phyloP scores from a whole-genome alignment of 2,888 invertebrate genomes.

The Yponomeuta malinellus region DNA sequence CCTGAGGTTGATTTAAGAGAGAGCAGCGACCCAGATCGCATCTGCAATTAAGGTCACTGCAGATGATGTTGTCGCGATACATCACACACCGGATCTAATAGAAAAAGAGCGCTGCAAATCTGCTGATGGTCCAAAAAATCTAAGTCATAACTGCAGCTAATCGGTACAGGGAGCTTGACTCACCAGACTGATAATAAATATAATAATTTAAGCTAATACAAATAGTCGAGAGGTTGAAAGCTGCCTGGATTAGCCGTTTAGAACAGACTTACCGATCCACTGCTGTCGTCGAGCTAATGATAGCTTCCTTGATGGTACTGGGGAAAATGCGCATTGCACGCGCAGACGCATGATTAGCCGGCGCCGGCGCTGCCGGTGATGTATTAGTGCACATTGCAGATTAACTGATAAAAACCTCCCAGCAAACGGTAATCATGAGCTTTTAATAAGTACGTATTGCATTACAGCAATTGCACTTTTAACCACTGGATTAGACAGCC shows the following conservation, averaged over 20 bases:
- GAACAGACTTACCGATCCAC: constrained; percentile 36
- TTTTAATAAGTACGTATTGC: not conserved
- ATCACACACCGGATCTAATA: constrained; percentile 14
- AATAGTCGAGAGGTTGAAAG: constrained; percentile 2
- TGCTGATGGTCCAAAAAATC: not conserved
- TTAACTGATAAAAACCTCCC: constrained; percentile 24
- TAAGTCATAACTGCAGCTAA: not conserved
- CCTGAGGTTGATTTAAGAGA: constrained; percentile 71
- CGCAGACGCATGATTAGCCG: constrained; percentile 58
- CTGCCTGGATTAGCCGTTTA: constrained; percentile 4
- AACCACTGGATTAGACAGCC: not conserved
- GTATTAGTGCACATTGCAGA: constrained; percentile 62
- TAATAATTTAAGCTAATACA: not conserved
- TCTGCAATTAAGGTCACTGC: constrained; percentile 65
- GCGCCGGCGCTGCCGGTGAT: constrained; percentile 58
- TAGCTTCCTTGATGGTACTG: constrained; percentile 62
- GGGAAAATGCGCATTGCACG: constrained; percentile 63
- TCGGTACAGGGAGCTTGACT: not conserved
- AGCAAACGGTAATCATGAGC: constrained; percentile 2
- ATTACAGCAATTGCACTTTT: constrained; percentile 22
- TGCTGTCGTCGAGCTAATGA: constrained; percentile 65
- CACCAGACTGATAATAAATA: not conserved
- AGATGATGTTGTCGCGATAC: constrained; percentile 36
- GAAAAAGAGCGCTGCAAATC: not conserved
- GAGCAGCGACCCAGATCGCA: constrained; percentile 65